A percentile compares a stretch with the other conserved stretches of the same genome.
Conservation (phyloP, 2,113 vertebrate species). For the Petromus typicus region DNA sequence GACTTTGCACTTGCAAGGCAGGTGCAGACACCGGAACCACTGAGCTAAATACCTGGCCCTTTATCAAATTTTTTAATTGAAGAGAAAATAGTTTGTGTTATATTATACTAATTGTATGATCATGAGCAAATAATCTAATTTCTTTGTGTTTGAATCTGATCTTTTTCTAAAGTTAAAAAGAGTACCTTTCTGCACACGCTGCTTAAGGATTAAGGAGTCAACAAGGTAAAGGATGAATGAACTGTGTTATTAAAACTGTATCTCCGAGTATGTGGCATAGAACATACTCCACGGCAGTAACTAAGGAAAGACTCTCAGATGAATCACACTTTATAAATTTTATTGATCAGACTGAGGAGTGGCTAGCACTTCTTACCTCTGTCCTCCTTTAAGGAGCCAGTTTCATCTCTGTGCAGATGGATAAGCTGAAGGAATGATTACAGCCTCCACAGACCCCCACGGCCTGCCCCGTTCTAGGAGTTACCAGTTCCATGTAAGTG, state of each 20-base stretch:
- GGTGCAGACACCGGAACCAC: no score
- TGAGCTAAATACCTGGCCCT: no score
- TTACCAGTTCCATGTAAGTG: background rate
- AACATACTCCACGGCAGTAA: background rate
- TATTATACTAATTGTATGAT: constrained; percentile 11
- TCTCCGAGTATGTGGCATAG: background rate
- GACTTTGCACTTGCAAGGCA: no score
- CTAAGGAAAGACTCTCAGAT: background rate
- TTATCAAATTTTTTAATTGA: background rate
- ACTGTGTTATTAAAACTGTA: background rate
- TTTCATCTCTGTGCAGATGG: background rate
- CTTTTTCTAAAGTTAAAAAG: constrained; percentile 35
- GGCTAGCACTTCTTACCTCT: constrained; percentile 5
- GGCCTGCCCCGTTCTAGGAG: background rate
- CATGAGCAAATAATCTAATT: background rate
- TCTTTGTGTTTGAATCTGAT: background rate
- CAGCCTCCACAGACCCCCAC: constrained; percentile 5
- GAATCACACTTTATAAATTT: background rate
- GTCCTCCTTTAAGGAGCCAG: background rate
- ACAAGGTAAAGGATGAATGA: background rate
- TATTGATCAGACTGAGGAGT: background rate
- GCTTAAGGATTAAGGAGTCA: background rate
- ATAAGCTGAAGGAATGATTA: background rate
- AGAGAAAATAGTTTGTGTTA: background rate
- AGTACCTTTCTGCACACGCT: background rate